Base-by-base conservation (phyloP, 2,113 vertebrate species). In the Nothobranchius furzeri region DNA sequence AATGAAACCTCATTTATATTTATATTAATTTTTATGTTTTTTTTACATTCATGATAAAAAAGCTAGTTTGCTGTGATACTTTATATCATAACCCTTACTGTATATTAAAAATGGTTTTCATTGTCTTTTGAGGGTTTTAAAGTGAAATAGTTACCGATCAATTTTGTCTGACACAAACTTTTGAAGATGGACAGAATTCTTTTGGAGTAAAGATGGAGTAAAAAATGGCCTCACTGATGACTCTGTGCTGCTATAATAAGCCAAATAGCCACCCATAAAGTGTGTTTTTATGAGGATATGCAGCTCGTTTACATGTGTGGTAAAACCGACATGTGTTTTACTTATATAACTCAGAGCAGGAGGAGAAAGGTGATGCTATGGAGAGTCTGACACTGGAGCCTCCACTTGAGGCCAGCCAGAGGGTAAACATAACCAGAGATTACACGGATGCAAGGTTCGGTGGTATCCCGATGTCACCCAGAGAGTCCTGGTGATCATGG, bases 391-490 rank as follows among this genome's bases (percentile, higher is more conserved):
- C 47, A 58, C 24, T 75, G 71, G 73, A 55, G 53, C 68, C 35
- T 7, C 42, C 52, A 42, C 51, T 68, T 69, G 74, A 70, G 51
- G 69, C 46, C 30, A 36, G 61, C 58, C 68, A 47, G 12, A 30
- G 49, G 52, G 45, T 37, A 55, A 65, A 70, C 64, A 78, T 68
- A 73, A 30, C 59, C 17, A 20, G 64, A 70, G 77, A 87, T 81
- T 74, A 84, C 15, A 20, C 30, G 12, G 64, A 78, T 82, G 45
- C 60, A 69, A 24, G n/a, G 30, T 65, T 45, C 52, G 42, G 64
- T 51, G 36, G 2, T 68, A 62, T 78, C 68, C 66, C 78, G 77
- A 59, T 70, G 74, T 85, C 78, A 73, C 62, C 48, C 36, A 43
- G 36, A 20, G 67, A 74, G 62, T 75, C 64, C 49, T 6, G 30